Evolutionary conservation across 2,113 vertebrate species (phyloP).

Genomic region (Trichomycterus rosablanca): DNA sequence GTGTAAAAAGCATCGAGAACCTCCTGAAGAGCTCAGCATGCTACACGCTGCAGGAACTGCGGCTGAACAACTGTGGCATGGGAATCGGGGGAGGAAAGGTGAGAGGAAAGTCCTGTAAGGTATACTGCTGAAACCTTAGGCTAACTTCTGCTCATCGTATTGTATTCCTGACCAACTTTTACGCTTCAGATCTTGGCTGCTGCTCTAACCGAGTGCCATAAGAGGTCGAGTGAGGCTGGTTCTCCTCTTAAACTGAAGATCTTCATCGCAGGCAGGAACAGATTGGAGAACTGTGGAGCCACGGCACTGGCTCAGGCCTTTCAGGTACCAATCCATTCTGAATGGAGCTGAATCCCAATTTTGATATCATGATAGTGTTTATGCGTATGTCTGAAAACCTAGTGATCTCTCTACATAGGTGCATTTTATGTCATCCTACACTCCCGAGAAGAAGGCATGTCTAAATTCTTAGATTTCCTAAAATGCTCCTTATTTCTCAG

Average conservation of each 20-base stretch:
- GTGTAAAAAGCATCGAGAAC: constrained; percentile 85
- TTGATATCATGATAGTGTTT: no score
- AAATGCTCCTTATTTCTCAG: no score
- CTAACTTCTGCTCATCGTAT: neutral
- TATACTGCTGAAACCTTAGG: no score
- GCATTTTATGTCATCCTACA: no score
- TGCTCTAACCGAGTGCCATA: constrained; percentile 80
- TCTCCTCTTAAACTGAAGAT: constrained; percentile 82
- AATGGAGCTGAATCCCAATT: neutral
- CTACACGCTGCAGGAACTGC: constrained; percentile 83
- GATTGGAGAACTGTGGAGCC: constrained; percentile 94
- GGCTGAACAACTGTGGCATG: constrained; percentile 98
- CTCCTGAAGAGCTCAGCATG: constrained; percentile 84
- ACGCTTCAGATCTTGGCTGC: constrained; percentile 86
- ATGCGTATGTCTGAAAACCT: no score
- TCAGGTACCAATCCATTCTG: constrained; percentile 67
- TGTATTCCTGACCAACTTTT: no score
- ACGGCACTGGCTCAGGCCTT: constrained; percentile 91
- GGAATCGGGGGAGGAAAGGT: constrained; percentile 96
- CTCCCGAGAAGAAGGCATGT: no score
- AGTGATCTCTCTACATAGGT: no score
- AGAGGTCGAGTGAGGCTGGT: constrained; percentile 73
- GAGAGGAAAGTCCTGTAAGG: constrained; percentile 4
- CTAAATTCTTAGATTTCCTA: no score
- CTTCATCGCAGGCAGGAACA: constrained; percentile 93